A percentile compares a stretch with the other conserved stretches of the same genome.
These are phyloP conservation scores for Pangasius sanitwongsei DNA, from an alignment of 2,797 vertebrate genomes.

Conservation along the genomic window DNA sequence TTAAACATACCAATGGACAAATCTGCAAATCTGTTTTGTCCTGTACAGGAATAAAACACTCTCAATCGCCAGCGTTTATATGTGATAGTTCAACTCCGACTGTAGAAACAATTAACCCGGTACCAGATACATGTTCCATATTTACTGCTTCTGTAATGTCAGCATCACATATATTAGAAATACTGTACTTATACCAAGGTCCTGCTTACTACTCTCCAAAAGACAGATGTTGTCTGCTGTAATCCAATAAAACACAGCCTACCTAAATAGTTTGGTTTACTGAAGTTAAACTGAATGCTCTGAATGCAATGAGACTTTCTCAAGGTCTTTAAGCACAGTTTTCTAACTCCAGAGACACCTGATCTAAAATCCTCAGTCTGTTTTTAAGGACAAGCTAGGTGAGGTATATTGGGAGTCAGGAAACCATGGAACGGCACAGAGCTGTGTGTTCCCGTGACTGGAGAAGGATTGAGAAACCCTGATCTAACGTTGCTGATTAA, in stretches of 20 bases:
- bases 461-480: not conserved
- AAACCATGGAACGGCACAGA: conserved; percentile 1
- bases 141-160: conserved; percentile 75
- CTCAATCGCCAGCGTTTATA: conserved; percentile 66
- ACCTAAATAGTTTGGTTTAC: conserved; percentile 62
- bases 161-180: conserved; percentile 75
- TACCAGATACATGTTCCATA: conserved; percentile 68
- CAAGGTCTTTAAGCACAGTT: not conserved
- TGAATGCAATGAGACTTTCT: not conserved
- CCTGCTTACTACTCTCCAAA: conserved; percentile 75
- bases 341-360: not conserved
- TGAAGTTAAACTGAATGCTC: not conserved
- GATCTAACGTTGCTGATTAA: not conserved
- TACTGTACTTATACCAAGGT: conserved; percentile 72
- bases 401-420: not conserved
- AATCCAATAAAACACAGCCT: conserved; percentile 80
- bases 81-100: conserved; percentile 72
- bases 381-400: not conserved
- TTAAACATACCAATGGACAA: conserved; percentile 51
- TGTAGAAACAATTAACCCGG: conserved; percentile 53
- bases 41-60: conserved; percentile 58
- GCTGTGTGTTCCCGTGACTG: not conserved
- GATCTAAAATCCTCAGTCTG: not conserved
- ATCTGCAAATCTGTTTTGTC: conserved; percentile 57
- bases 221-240: conserved; percentile 88